Percentiles rank a stretch among this genome's conserved stretches.
These are phyloP conservation scores for Malthinus seriepunctatus DNA, from an alignment of 2,888 invertebrate genomes.

Conservation along the genomic window DNA sequence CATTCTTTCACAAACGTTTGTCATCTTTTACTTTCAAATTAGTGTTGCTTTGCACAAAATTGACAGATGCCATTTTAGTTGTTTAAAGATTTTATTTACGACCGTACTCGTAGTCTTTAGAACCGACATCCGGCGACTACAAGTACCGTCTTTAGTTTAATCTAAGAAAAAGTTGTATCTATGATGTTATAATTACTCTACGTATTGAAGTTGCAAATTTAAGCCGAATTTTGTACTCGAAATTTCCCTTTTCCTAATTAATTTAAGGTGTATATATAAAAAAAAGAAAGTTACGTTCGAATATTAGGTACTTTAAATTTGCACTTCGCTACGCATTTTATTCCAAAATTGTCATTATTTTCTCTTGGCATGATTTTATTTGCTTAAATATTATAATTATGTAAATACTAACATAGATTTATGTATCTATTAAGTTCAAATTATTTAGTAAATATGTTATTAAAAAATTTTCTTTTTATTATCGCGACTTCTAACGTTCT, in stretches of 20 bases:
- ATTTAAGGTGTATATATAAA: no score
- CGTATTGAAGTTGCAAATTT: constrained; percentile 15
- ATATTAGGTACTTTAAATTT: constrained; percentile 15
- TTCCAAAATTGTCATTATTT: constrained; percentile 28
- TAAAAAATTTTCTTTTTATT: constrained; percentile 20
- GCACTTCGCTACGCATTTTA: constrained; percentile 23
- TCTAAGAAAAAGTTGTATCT: no score
- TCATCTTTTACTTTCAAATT: constrained; percentile 8
- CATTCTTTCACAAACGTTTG: not conserved
- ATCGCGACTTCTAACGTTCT: no score
- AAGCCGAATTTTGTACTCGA: constrained; percentile 1
- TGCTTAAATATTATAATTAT: constrained; percentile 47
- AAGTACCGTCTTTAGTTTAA: constrained; percentile 18
- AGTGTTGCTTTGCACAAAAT: constrained; percentile 14
- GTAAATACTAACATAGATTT: constrained; percentile 53
- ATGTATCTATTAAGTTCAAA: constrained; percentile 39
- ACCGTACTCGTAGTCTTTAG: no score
- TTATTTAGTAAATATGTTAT: constrained; percentile 41
- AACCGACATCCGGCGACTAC: no score
- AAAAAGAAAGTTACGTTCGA: no score
- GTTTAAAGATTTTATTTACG: not conserved
- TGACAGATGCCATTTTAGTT: constrained; percentile 26
- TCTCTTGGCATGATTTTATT: constrained; percentile 45
- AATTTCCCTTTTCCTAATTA: not conserved
- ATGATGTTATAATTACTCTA: not conserved